Evolutionary conservation across 2,888 invertebrate genomes (phyloP), one percentile per base, ranked within the genome.

Genomic region (Philereme transversata): DNA sequence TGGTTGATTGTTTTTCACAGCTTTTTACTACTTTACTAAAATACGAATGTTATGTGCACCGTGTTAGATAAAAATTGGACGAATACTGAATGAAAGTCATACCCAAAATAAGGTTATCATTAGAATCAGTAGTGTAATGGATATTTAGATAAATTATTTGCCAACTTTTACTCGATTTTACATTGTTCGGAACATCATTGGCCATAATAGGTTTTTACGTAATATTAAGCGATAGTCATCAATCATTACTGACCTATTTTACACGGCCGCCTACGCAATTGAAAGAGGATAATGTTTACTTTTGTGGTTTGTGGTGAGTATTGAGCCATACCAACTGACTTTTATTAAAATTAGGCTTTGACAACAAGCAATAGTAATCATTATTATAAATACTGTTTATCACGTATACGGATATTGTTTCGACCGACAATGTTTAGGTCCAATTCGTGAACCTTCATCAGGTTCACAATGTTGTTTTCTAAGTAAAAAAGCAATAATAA

Each of bases 21-120:
- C 7, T 36, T 7, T 36, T 36, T 4, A 36, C 7, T 36, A 36
- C 7, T 36, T 36, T 36, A 6, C 36, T 36, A 3, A 5, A 6
- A 5, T 36, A 36, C 0, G 5, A 40, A 40, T 40, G 5, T 3
- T 10, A 10, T 22, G 5, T 35, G 34, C 47, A 60, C 60, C 36
- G 47, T 54, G 60, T 47, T 38, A 6, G 7, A 5, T 51, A 43
- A 57, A 65, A 43, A 54, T 6, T 48, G 7, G 47, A 62, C 54
- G 48, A 22, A 36, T 55, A 77, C 76, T 77, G 67, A 69, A 11
- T 33, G 5, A n/a, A 58, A 54, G 46, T 49, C 34, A 36, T 33
- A 9, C 7, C 44, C 36, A 41, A 62, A 73, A 71, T 66, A 70
- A 59, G 76, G 77, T 75, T 80, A 80, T 80, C 78, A 3, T 49